Evolutionary conservation across 2,888 invertebrate species (phyloP).

Genomic region (Sthenelais limicola): DNA sequence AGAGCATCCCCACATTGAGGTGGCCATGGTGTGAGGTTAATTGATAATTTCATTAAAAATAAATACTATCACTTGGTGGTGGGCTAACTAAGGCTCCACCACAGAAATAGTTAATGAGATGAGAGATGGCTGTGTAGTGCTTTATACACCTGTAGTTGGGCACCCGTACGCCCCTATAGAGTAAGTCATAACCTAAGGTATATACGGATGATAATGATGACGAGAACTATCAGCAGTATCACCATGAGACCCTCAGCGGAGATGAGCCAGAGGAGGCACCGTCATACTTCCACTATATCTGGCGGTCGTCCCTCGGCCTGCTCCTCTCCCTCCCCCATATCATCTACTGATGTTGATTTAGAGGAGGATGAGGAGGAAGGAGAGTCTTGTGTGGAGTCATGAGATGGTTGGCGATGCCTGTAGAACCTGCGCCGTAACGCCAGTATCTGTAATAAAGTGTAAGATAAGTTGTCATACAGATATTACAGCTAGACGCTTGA

Average conservation of each 20-base stretch:
- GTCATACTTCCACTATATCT: slow-evolving; percentile 58
- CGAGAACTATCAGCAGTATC: slow-evolving; percentile 50
- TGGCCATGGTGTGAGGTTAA: no score
- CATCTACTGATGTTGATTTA: no score
- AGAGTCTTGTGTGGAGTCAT: slow-evolving; percentile 5
- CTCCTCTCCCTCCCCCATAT: neutral
- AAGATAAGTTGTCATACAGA: no score
- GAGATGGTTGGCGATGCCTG: neutral
- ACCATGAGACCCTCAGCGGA: slow-evolving; percentile 60
- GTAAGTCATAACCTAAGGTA: slow-evolving; percentile 35
- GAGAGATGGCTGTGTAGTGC: no score
- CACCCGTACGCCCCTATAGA: no score
- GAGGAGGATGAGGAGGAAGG: neutral
- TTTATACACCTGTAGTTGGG: no score
- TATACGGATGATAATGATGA: slow-evolving; percentile 46
- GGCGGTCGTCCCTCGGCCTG: slow-evolving; percentile 11
- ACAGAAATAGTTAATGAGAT: no score
- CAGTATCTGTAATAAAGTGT: neutral
- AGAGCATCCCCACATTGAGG: no score
- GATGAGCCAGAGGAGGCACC: slow-evolving; percentile 65
- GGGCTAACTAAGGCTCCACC: no score
- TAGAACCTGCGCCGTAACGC: slow-evolving; percentile 2
- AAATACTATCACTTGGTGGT: no score
- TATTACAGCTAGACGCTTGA: no score
- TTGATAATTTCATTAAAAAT: no score